Conservation (phyloP, 35 echinoderm and acorn worm genomes). For the Ophiothrix spiculata region DNA sequence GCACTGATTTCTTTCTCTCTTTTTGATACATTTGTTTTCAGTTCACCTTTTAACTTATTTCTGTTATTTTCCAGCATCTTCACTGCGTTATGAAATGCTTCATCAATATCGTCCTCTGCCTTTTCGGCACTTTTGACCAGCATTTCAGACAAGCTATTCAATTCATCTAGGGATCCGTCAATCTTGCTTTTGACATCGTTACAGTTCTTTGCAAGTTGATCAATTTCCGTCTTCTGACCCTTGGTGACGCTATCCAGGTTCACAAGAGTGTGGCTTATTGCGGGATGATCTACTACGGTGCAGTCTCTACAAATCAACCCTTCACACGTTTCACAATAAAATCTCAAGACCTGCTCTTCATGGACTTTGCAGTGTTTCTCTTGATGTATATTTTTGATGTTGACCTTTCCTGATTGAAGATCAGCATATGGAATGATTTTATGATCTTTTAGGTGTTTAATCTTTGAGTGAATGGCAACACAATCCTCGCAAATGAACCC, state of each 20-base stretch:
- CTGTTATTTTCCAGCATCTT: neutral
- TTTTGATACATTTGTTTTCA: neutral
- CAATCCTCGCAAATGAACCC: neutral
- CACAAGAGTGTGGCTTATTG: neutral
- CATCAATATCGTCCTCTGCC: neutral
- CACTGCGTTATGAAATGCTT: neutral
- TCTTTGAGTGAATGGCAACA: neutral
- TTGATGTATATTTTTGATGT: neutral
- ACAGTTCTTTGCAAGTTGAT: neutral
- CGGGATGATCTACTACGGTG: neutral
- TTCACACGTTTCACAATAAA: neutral
- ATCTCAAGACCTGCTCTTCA: neutral
- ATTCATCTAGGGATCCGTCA: neutral
- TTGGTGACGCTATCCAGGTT: neutral
- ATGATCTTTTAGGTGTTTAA: neutral
- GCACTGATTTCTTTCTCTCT: neutral
- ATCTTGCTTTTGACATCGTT: neutral
- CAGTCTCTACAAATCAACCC: neutral
- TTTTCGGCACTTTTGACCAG: neutral
- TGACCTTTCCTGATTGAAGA: neutral
- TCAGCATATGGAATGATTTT: neutral
- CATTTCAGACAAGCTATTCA: neutral
- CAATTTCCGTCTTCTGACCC: neutral
- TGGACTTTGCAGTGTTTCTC: neutral
- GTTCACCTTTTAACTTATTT: neutral